phyloP scores from a whole-genome alignment of 2,888 invertebrate species.

The Crocallis elinguaria region DNA sequence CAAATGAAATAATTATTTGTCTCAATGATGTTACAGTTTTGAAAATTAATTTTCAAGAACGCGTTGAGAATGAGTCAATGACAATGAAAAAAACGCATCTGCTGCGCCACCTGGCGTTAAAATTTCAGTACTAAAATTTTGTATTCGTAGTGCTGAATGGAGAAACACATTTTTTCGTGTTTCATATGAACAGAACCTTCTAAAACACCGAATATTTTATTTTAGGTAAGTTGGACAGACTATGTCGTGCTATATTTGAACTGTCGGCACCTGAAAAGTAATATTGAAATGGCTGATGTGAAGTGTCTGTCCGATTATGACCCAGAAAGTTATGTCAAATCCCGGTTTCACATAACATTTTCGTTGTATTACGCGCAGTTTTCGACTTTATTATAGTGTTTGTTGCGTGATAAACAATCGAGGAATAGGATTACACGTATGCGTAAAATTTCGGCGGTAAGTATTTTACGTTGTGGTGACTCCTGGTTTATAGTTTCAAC shows the following conservation, averaged over 20 bases:
- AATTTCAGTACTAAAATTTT: constrained; percentile 79
- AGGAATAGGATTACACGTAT: constrained; percentile 9
- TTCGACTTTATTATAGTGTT: constrained; percentile 40
- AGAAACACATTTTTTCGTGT: constrained; percentile 81
- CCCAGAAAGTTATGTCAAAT: constrained; percentile 79
- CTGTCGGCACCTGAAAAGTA: constrained; percentile 36
- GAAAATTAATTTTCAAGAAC: constrained; percentile 42
- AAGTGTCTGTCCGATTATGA: constrained; percentile 70
- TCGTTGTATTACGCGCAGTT: constrained; percentile 56
- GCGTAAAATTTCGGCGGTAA: constrained; percentile 36
- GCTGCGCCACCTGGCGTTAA: constrained; percentile 59
- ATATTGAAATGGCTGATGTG: constrained; percentile 53
- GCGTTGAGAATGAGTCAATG: constrained; percentile 51
- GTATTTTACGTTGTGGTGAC: constrained; percentile 27
- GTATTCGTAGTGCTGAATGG: constrained; percentile 84
- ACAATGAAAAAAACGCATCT: constrained; percentile 25
- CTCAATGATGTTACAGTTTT: no score
- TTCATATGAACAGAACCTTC: constrained; percentile 79
- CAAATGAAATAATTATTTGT: no score
- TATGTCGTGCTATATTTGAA: not conserved
- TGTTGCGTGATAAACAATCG: constrained; percentile 27
- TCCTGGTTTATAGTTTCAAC: constrained; percentile 36
- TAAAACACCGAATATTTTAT: constrained; percentile 73
- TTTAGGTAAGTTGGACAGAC: constrained; percentile 71
- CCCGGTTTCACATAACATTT: constrained; percentile 76